Percentiles rank a stretch among this genome's conserved stretches.
phyloP scores from a whole-genome alignment of 2,797 vertebrate genomes.

The Xenentodon cancila region DNA sequence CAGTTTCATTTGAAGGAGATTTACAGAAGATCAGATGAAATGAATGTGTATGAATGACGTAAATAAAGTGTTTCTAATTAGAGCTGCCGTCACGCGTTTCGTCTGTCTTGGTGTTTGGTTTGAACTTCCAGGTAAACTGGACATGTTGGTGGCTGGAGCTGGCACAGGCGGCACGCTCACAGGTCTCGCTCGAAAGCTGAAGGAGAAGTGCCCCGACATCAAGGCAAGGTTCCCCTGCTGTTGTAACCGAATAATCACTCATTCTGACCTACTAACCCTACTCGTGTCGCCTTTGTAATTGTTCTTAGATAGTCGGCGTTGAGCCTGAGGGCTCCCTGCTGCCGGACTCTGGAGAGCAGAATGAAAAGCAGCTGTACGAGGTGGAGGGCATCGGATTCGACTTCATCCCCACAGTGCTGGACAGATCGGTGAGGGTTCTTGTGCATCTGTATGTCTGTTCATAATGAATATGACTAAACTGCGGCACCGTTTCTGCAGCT shows the following conservation, averaged over 20 bases:
- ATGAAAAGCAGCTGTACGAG: conserved; percentile 48
- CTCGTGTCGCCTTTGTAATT: neutral
- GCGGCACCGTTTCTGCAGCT: conserved; percentile 66
- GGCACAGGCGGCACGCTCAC: conserved; percentile 93
- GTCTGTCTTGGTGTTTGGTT: too few species aligned
- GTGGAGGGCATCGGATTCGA: conserved; percentile 87
- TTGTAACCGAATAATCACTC: too few species aligned
- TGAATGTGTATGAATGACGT: too few species aligned
- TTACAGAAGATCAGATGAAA: too few species aligned
- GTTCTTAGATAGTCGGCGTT: conserved; percentile 86
- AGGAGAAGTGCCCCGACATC: conserved; percentile 89
- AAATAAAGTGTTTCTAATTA: too few species aligned
- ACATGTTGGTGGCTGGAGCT: conserved; percentile 90
- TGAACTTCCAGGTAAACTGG: conserved; percentile 83
- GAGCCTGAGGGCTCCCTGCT: conserved; percentile 91
- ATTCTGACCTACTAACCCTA: too few species aligned
- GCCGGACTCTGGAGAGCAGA: conserved; percentile 81
- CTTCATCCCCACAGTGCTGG: conserved; percentile 88
- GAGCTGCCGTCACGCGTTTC: too few species aligned
- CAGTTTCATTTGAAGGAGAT: too few species aligned
- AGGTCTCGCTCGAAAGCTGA: conserved; percentile 90
- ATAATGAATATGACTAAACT: too few species aligned
- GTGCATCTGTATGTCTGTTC: rapidly evolving
- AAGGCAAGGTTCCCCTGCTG: conserved; percentile 69
- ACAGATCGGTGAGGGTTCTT: conserved; percentile 49